phyloP scores from a whole-genome alignment of 1,140 invertebrate genomes.

The Acromyrmex charruanus region DNA sequence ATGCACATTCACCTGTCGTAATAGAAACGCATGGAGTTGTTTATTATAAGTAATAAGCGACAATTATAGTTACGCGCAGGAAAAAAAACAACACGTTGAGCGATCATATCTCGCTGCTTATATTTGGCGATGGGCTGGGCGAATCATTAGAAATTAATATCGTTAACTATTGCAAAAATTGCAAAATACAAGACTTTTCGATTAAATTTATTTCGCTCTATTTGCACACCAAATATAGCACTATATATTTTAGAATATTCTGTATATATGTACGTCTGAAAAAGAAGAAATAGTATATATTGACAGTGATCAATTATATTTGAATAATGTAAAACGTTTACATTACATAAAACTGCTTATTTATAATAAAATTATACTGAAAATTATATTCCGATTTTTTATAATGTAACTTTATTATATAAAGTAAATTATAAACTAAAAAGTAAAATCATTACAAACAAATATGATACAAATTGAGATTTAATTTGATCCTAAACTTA shows the following conservation, averaged over 20 bases:
- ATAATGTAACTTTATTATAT: background rate
- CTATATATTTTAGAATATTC: background rate
- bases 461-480: background rate
- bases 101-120: no score
- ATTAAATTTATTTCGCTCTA: no score
- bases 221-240: no score
- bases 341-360: slow-evolving; percentile 22
- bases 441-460: background rate
- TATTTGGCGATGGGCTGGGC: no score
- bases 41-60: no score
- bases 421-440: background rate
- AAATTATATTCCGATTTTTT: background rate
- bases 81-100: no score
- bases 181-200: no score
- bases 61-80: no score
- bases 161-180: no score
- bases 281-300: slow-evolving; percentile 1
- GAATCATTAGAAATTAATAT: no score
- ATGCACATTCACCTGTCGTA: no score
- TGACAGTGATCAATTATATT: slow-evolving; percentile 36
- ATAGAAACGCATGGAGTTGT: no score
- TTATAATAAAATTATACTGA: slow-evolving; percentile 26
- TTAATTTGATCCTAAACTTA: background rate
- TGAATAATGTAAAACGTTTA: slow-evolving; percentile 13
- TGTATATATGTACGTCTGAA: background rate